These are phyloP conservation scores for Glaucopsyche alexis DNA, from an alignment of 2,888 invertebrate genomes.

Conservation along the genomic window DNA sequence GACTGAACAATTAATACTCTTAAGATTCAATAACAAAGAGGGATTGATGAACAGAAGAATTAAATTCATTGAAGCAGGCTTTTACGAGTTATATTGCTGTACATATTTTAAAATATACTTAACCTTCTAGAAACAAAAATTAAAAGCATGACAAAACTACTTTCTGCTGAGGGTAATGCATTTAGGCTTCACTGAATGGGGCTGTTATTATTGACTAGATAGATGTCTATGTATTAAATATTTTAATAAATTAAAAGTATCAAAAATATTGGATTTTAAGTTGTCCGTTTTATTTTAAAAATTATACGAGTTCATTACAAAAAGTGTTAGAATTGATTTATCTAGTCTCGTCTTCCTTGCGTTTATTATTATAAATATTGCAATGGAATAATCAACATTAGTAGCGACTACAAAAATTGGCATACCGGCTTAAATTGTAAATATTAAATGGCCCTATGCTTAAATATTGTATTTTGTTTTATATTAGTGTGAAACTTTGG, in stretches of 20 bases:
- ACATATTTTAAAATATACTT: slow-evolving; percentile 33
- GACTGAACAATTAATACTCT: slow-evolving; percentile 26
- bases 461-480: slow-evolving; percentile 30
- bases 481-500: slow-evolving; percentile 35
- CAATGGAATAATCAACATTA: neutral
- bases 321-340: slow-evolving; percentile 43
- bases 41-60: neutral
- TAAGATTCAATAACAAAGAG: slow-evolving; percentile 19
- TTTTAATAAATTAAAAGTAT: neutral
- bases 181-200: neutral
- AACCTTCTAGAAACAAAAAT: neutral
- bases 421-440: slow-evolving; percentile 16
- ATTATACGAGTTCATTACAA: neutral
- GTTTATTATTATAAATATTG: slow-evolving; percentile 38
- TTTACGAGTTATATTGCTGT: slow-evolving; percentile 21
- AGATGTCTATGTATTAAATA: neutral
- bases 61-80: slow-evolving; percentile 36
- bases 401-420: neutral
- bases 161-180: neutral
- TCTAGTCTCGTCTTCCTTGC: slow-evolving; percentile 67
- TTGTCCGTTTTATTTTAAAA: neutral
- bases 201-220: neutral
- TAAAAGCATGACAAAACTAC: neutral
- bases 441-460: slow-evolving; percentile 6
- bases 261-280: neutral